Percentiles rank a stretch among this genome's conserved stretches.
Conservation (phyloP, 2,113 vertebrate species). For the Fulica atra region DNA sequence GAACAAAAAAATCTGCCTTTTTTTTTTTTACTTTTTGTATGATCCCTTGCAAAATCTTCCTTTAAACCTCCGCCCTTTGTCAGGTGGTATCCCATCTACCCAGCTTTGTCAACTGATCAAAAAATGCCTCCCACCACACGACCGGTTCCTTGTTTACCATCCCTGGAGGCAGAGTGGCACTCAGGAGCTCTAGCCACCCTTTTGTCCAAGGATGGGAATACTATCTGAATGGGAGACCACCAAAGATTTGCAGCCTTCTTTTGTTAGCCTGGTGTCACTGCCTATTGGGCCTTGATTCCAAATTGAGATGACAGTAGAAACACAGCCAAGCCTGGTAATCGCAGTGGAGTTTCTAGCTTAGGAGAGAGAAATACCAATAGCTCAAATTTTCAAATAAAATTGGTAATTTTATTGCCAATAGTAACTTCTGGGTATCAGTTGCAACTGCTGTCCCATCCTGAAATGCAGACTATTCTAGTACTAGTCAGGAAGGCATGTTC, state of each 20-base stretch:
- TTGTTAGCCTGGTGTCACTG: conserved; percentile 59
- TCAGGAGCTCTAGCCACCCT: conserved; percentile 11
- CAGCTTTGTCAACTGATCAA: conserved; percentile 53
- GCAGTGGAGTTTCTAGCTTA: not conserved
- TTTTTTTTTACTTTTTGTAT: not conserved
- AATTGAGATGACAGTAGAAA: conserved; percentile 30
- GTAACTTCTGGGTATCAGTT: not conserved
- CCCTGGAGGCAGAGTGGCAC: conserved; percentile 47
- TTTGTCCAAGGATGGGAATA: conserved; percentile 60
- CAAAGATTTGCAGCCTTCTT: conserved; percentile 54
- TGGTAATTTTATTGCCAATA: not conserved
- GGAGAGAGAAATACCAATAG: not conserved
- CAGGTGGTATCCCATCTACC: conserved; percentile 52
- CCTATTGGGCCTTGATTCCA: conserved; percentile 19
- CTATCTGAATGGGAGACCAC: conserved; percentile 66
- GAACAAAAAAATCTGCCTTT: not conserved
- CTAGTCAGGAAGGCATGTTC: not conserved
- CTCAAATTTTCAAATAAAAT: not conserved
- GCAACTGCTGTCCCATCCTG: not conserved
- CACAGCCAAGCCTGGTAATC: not conserved
- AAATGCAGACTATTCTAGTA: not conserved
- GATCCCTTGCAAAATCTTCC: conserved; percentile 14
- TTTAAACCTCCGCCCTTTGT: conserved; percentile 55
- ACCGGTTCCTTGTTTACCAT: conserved; percentile 43
- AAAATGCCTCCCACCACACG: conserved; percentile 39